phyloP scores from a whole-genome alignment of 2,888 invertebrate genomes.

The Pilophorus perplexus region DNA sequence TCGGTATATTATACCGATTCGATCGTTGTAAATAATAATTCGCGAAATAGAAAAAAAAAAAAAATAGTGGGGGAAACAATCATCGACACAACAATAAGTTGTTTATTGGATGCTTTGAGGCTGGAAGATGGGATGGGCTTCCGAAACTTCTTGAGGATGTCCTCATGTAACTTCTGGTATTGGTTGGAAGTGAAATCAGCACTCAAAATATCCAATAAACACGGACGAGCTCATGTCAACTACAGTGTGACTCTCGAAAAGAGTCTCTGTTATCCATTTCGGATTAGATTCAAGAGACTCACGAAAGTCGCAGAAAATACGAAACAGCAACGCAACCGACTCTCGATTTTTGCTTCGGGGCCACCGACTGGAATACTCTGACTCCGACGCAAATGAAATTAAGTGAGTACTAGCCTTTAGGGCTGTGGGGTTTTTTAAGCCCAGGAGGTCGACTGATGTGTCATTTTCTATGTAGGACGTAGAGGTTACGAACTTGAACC shows the following conservation, averaged over 20 bases:
- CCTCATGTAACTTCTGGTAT: not conserved
- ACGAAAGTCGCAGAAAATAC: not conserved
- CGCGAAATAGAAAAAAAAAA: not conserved
- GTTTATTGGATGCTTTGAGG: not conserved
- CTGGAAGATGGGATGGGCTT: constrained; percentile 1
- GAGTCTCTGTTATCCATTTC: not conserved
- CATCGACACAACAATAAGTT: constrained; percentile 1
- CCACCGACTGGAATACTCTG: too few relatives aligned
- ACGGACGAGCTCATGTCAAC: not conserved
- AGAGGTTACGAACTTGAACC: too few relatives aligned
- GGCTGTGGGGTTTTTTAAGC: too few relatives aligned
- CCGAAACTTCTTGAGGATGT: not conserved
- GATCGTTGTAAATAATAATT: too few relatives aligned
- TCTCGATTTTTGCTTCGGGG: too few relatives aligned
- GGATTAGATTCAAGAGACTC: not conserved
- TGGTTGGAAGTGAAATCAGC: not conserved
- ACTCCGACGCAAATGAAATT: too few relatives aligned
- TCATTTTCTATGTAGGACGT: too few relatives aligned
- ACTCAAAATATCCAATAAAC: too few relatives aligned
- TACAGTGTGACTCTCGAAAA: not conserved
- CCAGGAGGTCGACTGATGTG: too few relatives aligned
- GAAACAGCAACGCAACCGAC: not conserved
- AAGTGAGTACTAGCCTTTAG: too few relatives aligned
- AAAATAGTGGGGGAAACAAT: not conserved
- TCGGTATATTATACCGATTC: too few relatives aligned